Percentiles rank a stretch among this genome's conserved stretches.
phyloP scores from a whole-genome alignment of 2,113 vertebrate species.

The Tupaia chinensis region DNA sequence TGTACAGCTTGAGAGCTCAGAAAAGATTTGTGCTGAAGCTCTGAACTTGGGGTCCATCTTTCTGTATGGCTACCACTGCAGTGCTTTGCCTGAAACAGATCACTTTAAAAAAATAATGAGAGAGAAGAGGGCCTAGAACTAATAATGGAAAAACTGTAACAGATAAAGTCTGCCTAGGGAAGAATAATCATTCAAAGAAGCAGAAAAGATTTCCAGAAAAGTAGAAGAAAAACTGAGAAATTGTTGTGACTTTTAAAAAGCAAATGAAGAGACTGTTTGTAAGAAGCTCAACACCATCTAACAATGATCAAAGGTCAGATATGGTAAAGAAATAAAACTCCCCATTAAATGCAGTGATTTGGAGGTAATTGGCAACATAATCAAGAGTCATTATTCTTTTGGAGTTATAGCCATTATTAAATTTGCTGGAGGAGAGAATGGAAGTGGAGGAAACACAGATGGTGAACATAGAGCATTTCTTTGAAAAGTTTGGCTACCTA shows the following conservation, averaged over 20 bases:
- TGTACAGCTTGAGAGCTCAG: background rate
- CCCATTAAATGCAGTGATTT: background rate
- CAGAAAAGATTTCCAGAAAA: background rate
- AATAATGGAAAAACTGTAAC: background rate
- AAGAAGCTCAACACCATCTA: background rate
- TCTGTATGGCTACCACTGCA: background rate
- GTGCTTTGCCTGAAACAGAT: background rate
- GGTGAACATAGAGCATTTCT: background rate
- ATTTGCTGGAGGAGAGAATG: background rate
- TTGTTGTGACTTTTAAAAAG: background rate
- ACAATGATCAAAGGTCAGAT: background rate
- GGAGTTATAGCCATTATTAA: background rate
- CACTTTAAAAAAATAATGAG: background rate
- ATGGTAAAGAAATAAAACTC: background rate
- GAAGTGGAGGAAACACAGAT: background rate
- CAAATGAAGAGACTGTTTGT: background rate
- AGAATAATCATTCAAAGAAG: background rate
- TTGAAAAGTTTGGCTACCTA: background rate
- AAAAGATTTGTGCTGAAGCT: background rate
- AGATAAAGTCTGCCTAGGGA: background rate
- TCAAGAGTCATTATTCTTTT: background rate
- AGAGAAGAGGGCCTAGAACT: background rate
- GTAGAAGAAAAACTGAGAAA: background rate
- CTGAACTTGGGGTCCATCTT: background rate
- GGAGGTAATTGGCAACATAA: background rate